Conservation (phyloP, 2,113 vertebrate genomes). For the Pseudolaguvia tuberculata region DNA sequence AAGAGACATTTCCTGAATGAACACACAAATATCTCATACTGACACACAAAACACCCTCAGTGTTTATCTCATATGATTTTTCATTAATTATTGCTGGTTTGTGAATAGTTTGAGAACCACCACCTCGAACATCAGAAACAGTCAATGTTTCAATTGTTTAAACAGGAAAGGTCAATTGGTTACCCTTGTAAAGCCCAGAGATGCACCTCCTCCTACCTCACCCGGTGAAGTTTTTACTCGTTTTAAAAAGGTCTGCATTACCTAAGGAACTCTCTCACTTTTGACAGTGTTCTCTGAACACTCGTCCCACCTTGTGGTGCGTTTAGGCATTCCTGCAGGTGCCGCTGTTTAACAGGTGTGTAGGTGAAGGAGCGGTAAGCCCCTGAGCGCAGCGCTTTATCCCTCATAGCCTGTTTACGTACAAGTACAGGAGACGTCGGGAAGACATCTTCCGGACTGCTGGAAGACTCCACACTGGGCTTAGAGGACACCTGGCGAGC, state of each 20-base stretch:
- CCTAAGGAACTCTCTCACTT: constrained; percentile 66
- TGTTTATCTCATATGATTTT: not conserved
- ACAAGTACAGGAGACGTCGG: constrained; percentile 82
- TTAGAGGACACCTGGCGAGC: constrained; percentile 45
- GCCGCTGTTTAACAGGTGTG: constrained; percentile 74
- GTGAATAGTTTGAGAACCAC: not conserved
- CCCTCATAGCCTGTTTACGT: constrained; percentile 89
- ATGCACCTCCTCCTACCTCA: constrained; percentile 22
- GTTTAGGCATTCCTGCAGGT: constrained; percentile 67
- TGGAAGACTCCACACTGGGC: constrained; percentile 36
- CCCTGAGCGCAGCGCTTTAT: constrained; percentile 84
- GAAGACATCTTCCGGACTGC: constrained; percentile 68
- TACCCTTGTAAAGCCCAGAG: not conserved
- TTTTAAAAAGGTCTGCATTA: constrained; percentile 53
- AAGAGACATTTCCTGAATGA: not conserved
- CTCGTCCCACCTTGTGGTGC: constrained; percentile 66
- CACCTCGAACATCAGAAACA: not conserved
- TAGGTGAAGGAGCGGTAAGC: constrained; percentile 87
- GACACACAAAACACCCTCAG: not conserved
- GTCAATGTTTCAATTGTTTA: not conserved
- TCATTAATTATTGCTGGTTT: too few relatives aligned
- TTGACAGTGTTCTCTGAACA: constrained; percentile 64
- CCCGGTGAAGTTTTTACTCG: constrained; percentile 30
- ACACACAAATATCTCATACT: not conserved
- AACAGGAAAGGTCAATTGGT: not conserved